Base-by-base conservation (phyloP, 2,797 vertebrate genomes). In the Lemur catta region DNA sequence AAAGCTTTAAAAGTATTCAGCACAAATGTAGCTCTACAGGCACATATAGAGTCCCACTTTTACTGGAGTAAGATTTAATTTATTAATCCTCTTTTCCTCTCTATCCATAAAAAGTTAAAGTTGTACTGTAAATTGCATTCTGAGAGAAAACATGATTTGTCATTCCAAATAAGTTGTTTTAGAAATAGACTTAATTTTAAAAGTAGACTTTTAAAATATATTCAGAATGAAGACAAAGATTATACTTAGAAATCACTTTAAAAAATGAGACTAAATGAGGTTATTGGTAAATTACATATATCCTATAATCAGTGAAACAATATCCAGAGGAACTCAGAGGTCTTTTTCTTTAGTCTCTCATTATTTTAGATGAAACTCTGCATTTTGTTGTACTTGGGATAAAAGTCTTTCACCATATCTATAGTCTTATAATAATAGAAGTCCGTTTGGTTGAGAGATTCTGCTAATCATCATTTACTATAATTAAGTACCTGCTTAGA, bases 1-100 rank as follows among this genome's bases (percentile, higher is more conserved):
- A 63, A 88, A 91, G 89, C 52, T 96, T 82, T 63, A 67, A 28
- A 88, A 87, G 92, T 96, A 69, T 79, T 89, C 69, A 80, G 15
- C 67, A 81, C 1, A 30, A 57, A 38, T 91, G 14, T 87, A 69
- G n/a, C 38, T 93, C 90, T 97, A 33, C 4, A 89, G 63, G 8
- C 4, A 35, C 48, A 52, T 81, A 15, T 1, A 89, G 81, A 55
- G 57, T 80, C 15, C 50, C 18, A 35, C 61, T 96, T 97, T 18
- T 72, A 3, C 71, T 61, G 50, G 2, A 92, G 78, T n/a, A 96
- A 89, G 79, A 93, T 46, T 79, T 81, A 43, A 28, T 79, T 50
- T 59, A 55, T 81, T 87, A 57, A 41, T 17, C n/a, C 69, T 96
- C 43, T 18, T 38, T 97, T 15, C 71, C 46, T 96, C 52, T 63